A percentile compares a stretch with the other conserved stretches of the same genome.
phyloP scores from a whole-genome alignment of 1,140 invertebrate genomes.

The Limonius californicus region DNA sequence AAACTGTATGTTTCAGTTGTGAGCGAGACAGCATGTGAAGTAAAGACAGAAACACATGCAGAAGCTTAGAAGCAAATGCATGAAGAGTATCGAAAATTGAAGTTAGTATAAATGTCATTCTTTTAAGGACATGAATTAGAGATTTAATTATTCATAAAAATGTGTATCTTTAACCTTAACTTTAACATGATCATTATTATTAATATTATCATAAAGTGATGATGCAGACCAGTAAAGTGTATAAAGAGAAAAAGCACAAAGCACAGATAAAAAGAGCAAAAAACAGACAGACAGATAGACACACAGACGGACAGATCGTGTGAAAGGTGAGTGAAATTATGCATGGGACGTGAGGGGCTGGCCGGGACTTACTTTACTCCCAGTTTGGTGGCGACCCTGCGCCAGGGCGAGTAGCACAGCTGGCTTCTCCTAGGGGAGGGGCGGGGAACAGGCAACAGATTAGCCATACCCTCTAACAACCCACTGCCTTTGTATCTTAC shows the following conservation, averaged over 20 bases:
- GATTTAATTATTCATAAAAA: no score
- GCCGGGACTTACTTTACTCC: conserved; percentile 84
- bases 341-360: conserved; percentile 27
- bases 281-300: conserved; percentile 2
- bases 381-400: conserved; percentile 84
- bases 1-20: conserved; percentile 5
- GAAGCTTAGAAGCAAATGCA: not conserved
- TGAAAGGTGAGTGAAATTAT: conserved; percentile 19
- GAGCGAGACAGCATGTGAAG: conserved; percentile 10
- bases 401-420: conserved; percentile 82
- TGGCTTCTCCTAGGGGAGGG: conserved; percentile 58
- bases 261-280: conserved; percentile 11
- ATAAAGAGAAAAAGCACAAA: not conserved
- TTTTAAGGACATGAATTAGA: no score
- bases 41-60: conserved; percentile 17
- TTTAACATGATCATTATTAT: no score
- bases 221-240: no score
- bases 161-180: no score
- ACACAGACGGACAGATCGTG: conserved; percentile 19
- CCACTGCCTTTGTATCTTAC: conserved; percentile 15
- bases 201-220: no score
- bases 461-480: conserved; percentile 40
- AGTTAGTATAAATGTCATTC: no score
- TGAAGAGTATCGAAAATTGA: not conserved
- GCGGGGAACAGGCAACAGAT: conserved; percentile 47